These are phyloP conservation scores for Nyctalus aviator DNA, from an alignment of 2,797 vertebrate species.

Conservation along the genomic window DNA sequence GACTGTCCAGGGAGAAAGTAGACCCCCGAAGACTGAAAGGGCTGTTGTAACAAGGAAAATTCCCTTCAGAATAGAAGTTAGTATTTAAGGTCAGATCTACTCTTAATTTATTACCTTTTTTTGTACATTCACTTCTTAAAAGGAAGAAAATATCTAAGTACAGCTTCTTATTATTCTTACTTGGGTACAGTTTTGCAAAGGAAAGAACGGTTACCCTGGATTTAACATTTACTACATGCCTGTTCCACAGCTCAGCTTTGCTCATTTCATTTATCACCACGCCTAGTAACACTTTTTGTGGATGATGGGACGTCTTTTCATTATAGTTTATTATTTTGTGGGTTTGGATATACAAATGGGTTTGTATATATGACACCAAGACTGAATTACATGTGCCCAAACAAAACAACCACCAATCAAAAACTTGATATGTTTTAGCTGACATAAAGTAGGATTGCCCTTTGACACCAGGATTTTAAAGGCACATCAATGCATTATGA, in stretches of 20 bases:
- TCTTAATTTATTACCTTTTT: neutral
- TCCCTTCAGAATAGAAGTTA: neutral
- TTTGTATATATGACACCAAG: neutral
- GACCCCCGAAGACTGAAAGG: neutral
- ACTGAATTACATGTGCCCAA: neutral
- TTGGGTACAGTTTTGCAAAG: neutral
- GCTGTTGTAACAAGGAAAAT: neutral
- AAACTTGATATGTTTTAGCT: neutral
- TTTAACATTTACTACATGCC: no score
- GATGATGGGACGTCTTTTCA: neutral
- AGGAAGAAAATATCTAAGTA: neutral
- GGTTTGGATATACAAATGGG: neutral
- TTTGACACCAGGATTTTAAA: constrained; percentile 26
- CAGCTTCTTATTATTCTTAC: neutral
- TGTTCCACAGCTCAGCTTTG: neutral
- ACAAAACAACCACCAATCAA: neutral
- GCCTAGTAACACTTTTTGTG: neutral
- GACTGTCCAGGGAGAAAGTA: neutral
- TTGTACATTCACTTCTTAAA: neutral
- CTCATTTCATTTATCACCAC: neutral
- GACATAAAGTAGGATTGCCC: neutral
- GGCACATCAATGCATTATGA: neutral
- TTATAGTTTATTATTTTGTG: neutral
- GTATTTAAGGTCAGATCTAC: neutral
- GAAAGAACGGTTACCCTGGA: neutral